A percentile compares a stretch with the other conserved stretches of the same genome.
phyloP scores from a whole-genome alignment of 2,888 invertebrate species.

The Masnerella sp. region DNA sequence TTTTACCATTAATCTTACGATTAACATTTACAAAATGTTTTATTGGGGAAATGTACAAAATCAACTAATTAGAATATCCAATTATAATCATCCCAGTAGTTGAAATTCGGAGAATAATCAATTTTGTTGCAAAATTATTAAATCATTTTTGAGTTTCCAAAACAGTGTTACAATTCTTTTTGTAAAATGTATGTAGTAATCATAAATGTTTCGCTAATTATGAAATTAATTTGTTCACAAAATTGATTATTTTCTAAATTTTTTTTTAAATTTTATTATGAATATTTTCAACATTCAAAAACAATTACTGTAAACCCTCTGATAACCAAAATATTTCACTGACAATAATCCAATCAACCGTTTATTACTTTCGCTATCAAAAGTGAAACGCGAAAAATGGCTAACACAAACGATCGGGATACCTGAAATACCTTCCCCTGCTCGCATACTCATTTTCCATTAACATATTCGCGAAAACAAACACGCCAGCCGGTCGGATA shows the following conservation, averaged over 20 bases:
- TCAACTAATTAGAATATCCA: slow-evolving; percentile 5
- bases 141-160: too few relatives aligned
- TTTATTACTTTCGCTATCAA: slow-evolving; percentile 5
- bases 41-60: not conserved
- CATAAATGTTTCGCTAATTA: too few relatives aligned
- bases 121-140: too few relatives aligned
- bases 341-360: not conserved
- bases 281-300: not conserved
- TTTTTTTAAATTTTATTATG: too few relatives aligned
- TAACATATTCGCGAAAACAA: slow-evolving; percentile 50
- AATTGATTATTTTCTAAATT: too few relatives aligned
- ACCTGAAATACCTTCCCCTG: slow-evolving; percentile 30
- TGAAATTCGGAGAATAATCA: too few relatives aligned
- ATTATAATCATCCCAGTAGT: not conserved
- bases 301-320: not conserved
- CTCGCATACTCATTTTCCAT: slow-evolving; percentile 47
- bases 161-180: too few relatives aligned
- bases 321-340: slow-evolving; percentile 1
- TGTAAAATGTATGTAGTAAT: too few relatives aligned
- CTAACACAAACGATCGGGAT: slow-evolving; percentile 18
- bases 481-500: slow-evolving; percentile 12
- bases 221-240: too few relatives aligned
- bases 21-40: slow-evolving; percentile 8
- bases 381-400: slow-evolving; percentile 31
- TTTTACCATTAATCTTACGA: slow-evolving; percentile 10